phyloP scores from a whole-genome alignment of 1,140 invertebrate species.

The Sycophila sp. region DNA sequence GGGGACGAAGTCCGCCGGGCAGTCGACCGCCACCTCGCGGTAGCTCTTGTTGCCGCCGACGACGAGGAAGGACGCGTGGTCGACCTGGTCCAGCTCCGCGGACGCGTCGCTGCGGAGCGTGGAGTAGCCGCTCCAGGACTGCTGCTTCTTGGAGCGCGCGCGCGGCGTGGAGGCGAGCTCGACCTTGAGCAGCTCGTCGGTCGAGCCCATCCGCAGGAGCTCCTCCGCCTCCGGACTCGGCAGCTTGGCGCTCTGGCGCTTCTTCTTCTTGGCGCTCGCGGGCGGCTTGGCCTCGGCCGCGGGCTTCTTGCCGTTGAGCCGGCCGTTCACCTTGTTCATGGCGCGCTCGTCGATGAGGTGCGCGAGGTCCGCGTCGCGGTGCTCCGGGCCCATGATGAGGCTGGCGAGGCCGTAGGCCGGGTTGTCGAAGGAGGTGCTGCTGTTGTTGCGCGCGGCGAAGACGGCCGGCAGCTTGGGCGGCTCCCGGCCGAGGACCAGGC shows the following conservation, averaged over 20 bases:
- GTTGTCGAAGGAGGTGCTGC: conserved; percentile 61
- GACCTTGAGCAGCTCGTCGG: conserved; percentile 64
- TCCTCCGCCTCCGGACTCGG: conserved; percentile 48
- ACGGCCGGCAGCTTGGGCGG: background rate
- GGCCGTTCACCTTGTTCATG: background rate
- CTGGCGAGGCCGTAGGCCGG: conserved; percentile 59
- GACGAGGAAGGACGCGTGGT: conserved; percentile 51
- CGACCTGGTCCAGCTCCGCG: conserved; percentile 59
- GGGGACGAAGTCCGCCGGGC: conserved; percentile 80
- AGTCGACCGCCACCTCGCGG: conserved; percentile 79
- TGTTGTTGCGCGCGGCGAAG: conserved; percentile 12
- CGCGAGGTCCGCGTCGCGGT: conserved; percentile 56
- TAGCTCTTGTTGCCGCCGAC: conserved; percentile 64
- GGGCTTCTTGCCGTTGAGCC: conserved; percentile 8
- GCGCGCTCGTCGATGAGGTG: conserved; percentile 55
- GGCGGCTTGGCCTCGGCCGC: conserved; percentile 23
- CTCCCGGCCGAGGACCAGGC: conserved; percentile 47
- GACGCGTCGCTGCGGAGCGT: conserved; percentile 65
- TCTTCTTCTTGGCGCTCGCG: conserved; percentile 22
- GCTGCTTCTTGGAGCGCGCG: conserved; percentile 50
- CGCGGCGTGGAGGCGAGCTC: conserved; percentile 48
- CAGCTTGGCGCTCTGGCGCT: conserved; percentile 22
- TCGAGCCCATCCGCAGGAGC: conserved; percentile 62
- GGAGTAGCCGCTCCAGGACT: conserved; percentile 62
- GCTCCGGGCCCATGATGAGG: conserved; percentile 50